Conservation (phyloP, 2,888 invertebrate species). For the Atethmia centrago region DNA sequence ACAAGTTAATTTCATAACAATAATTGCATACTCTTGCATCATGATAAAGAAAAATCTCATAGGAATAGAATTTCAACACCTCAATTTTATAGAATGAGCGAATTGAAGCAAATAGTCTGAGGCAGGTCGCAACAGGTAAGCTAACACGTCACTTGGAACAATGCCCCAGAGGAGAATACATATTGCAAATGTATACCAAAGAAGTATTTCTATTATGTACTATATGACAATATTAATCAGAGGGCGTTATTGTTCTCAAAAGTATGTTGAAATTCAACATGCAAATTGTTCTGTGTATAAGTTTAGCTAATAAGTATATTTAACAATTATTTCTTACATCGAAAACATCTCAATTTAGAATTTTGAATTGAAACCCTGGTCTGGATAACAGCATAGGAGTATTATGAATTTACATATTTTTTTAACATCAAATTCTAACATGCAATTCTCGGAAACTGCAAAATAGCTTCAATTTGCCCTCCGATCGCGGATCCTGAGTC, state of each 20-base stretch:
- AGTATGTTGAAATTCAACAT: constrained; percentile 6
- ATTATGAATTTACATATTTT: not conserved
- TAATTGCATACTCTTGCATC: not conserved
- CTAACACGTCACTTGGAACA: constrained; percentile 55
- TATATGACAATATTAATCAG: constrained; percentile 51
- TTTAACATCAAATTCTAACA: constrained; percentile 3
- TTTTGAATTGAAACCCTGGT: not conserved
- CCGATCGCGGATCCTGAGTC: not conserved
- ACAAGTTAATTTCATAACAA: not conserved
- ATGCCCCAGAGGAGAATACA: constrained; percentile 64
- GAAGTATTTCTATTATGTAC: constrained; percentile 61
- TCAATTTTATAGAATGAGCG: not conserved
- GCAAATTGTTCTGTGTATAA: not conserved
- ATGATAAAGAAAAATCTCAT: not conserved
- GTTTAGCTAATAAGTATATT: not conserved
- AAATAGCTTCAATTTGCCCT: not conserved
- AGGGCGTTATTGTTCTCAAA: constrained; percentile 38
- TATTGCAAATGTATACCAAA: constrained; percentile 48
- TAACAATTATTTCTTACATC: not conserved
- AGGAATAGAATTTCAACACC: constrained; percentile 17
- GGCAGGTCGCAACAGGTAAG: constrained; percentile 42
- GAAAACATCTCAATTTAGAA: not conserved
- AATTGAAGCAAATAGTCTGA: constrained; percentile 22
- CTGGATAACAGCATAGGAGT: not conserved
- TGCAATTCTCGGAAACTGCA: not conserved